Conservation (phyloP, 2,888 invertebrate genomes). For the Syrphus vitripennis region DNA sequence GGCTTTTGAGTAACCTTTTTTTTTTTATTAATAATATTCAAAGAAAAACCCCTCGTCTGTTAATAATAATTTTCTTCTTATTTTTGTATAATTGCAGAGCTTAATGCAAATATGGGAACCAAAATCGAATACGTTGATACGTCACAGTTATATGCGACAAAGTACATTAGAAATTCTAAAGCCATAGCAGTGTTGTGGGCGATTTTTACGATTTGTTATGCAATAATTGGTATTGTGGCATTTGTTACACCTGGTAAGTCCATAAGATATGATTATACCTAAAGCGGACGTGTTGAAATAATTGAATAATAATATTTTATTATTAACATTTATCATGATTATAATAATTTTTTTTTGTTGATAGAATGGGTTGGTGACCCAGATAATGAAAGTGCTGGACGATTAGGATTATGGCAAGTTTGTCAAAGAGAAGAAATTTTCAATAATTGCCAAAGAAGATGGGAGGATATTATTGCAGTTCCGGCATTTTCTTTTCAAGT, state of each 20-base stretch:
- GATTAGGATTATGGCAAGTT: constrained; percentile 95
- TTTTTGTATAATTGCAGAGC: constrained; percentile 36
- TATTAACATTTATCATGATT: constrained; percentile 5
- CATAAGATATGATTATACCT: constrained; percentile 5
- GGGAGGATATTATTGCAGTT: constrained; percentile 91
- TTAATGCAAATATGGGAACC: constrained; percentile 87
- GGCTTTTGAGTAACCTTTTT: background rate
- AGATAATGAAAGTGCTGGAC: constrained; percentile 92
- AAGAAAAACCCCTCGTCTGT: background rate
- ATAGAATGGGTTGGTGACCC: constrained; percentile 92
- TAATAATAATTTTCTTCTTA: background rate
- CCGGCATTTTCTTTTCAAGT: constrained; percentile 89
- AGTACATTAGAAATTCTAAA: constrained; percentile 94
- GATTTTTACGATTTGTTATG: constrained; percentile 98
- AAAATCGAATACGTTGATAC: constrained; percentile 96
- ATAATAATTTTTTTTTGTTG: constrained; percentile 12
- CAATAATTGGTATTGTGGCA: constrained; percentile 96
- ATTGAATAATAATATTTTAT: background rate
- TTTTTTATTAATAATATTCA: too few relatives aligned
- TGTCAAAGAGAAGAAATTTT: constrained; percentile 90
- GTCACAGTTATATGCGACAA: constrained; percentile 94
- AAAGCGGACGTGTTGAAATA: constrained; percentile 13
- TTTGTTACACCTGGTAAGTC: constrained; percentile 91
- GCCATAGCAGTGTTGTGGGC: constrained; percentile 99
- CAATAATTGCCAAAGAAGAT: constrained; percentile 91